phyloP scores from a whole-genome alignment of 2,888 invertebrate species.

The Digitonthophagus gazella region DNA sequence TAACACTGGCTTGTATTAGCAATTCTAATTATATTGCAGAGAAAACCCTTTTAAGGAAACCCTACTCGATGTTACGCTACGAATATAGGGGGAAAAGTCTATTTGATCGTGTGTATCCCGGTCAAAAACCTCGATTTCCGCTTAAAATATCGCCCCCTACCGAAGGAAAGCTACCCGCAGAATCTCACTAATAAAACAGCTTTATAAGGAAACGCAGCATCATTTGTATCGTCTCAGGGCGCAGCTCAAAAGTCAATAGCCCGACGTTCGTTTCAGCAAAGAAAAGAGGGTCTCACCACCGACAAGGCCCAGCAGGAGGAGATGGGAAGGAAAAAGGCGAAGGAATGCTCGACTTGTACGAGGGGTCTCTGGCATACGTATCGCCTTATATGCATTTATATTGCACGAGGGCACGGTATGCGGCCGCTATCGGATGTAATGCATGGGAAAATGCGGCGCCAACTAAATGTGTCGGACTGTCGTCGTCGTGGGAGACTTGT shows the following conservation, averaged over 20 bases:
- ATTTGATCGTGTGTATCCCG: neutral
- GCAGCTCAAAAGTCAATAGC: slow-evolving; percentile 23
- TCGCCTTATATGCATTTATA: slow-evolving; percentile 35
- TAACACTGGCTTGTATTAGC: neutral
- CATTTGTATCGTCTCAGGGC: slow-evolving; percentile 32
- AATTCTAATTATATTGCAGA: neutral
- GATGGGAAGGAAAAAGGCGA: slow-evolving; percentile 10
- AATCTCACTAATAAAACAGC: slow-evolving; percentile 34
- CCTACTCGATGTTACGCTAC: neutral
- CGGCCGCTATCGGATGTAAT: slow-evolving; percentile 11
- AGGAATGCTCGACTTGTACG: slow-evolving; percentile 17
- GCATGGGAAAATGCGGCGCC: neutral
- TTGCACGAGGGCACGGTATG: slow-evolving; percentile 27
- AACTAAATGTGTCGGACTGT: neutral
- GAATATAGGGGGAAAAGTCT: neutral
- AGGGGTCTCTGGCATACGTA: slow-evolving; percentile 28
- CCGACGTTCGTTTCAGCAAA: neutral
- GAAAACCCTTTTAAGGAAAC: neutral
- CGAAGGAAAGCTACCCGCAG: slow-evolving; percentile 26
- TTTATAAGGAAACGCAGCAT: slow-evolving; percentile 35
- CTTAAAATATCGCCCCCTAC: slow-evolving; percentile 25
- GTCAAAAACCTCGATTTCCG: slow-evolving; percentile 20
- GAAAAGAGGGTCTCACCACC: slow-evolving; percentile 6
- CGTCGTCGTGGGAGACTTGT: neutral
- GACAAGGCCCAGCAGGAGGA: slow-evolving; percentile 17